Percentiles rank a stretch among this genome's conserved stretches.
These are phyloP conservation scores for Pseudeuparius sepicola DNA, from an alignment of 2,888 invertebrate genomes.

Conservation along the genomic window DNA sequence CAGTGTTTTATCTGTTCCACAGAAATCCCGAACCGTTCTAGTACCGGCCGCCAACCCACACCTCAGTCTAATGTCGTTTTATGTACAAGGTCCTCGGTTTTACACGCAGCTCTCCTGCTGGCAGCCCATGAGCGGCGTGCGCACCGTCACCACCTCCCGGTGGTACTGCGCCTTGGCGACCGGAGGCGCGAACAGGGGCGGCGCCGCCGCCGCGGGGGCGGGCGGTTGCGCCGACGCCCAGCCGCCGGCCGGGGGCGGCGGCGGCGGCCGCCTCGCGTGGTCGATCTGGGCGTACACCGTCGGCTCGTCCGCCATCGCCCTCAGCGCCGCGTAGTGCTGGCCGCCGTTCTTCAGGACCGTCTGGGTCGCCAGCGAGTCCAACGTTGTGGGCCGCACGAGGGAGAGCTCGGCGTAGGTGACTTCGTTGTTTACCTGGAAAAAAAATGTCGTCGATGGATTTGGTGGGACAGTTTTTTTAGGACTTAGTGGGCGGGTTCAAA, in stretches of 20 bases:
- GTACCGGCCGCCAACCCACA: too few relatives aligned
- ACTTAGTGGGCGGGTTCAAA: too few relatives aligned
- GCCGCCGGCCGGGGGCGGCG: slow-evolving; percentile 30
- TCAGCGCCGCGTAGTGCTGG: slow-evolving; percentile 26
- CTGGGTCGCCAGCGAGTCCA: too few relatives aligned
- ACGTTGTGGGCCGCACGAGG: slow-evolving; percentile 44
- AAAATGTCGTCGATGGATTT: slow-evolving; percentile 4
- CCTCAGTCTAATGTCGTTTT: slow-evolving; percentile 12
- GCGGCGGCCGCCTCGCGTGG: slow-evolving; percentile 48
- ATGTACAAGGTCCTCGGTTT: slow-evolving; percentile 26
- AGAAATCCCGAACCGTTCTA: too few relatives aligned
- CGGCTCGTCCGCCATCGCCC: slow-evolving; percentile 45
- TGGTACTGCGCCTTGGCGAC: slow-evolving; percentile 40
- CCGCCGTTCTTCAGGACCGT: slow-evolving; percentile 37
- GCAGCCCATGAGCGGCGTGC: slow-evolving; percentile 60
- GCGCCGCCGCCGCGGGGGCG: slow-evolving; percentile 42
- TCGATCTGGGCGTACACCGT: slow-evolving; percentile 69
- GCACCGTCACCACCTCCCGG: slow-evolving; percentile 59
- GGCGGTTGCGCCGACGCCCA: too few relatives aligned
- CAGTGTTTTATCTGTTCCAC: too few relatives aligned
- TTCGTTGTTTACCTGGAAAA: slow-evolving; percentile 39
- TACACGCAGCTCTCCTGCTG: slow-evolving; percentile 62
- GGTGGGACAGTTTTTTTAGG: too few relatives aligned
- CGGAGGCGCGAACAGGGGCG: slow-evolving; percentile 35
- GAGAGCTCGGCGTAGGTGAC: slow-evolving; percentile 54